These are phyloP conservation scores for Corythoichthys haematopterus DNA, from an alignment of 2,113 vertebrate genomes.

Conservation along the genomic window DNA sequence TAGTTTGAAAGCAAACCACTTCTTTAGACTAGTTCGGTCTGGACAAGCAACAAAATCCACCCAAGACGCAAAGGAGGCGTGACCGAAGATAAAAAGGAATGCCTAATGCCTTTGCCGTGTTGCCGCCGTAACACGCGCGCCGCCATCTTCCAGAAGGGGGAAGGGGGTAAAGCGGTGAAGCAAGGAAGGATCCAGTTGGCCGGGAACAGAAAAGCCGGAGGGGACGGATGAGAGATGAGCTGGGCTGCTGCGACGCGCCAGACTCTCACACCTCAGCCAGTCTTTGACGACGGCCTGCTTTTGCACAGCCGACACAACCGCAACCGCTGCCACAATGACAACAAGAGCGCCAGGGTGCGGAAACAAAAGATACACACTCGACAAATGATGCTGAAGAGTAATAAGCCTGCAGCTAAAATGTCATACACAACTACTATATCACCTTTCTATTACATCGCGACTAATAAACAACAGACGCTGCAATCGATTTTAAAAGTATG, in stretches of 20 bases:
- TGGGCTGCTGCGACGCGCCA: background rate
- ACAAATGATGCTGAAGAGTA: background rate
- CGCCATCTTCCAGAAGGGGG: background rate
- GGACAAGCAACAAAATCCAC: constrained; percentile 18
- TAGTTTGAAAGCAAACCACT: constrained; percentile 1
- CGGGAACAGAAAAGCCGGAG: constrained; percentile 12
- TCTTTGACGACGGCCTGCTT: constrained; percentile 23
- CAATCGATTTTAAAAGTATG: background rate
- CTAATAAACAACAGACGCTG: background rate
- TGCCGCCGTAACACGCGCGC: constrained; percentile 4
- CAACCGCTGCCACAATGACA: background rate
- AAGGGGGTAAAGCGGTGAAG: constrained; percentile 19
- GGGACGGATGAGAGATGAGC: constrained; percentile 21
- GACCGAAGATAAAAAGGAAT: constrained; percentile 33
- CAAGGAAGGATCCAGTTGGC: constrained; percentile 15
- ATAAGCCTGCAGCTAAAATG: constrained; percentile 2
- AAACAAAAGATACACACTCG: background rate
- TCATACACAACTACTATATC: background rate
- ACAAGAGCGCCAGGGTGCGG: background rate
- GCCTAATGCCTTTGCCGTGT: constrained; percentile 18
- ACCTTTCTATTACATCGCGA: background rate
- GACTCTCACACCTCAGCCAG: constrained; percentile 9
- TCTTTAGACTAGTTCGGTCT: background rate
- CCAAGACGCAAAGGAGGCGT: constrained; percentile 15
- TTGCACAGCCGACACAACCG: constrained; percentile 3